Conservation (phyloP, 2,797 vertebrate genomes). For the Sebastiscus albofasciatus region DNA sequence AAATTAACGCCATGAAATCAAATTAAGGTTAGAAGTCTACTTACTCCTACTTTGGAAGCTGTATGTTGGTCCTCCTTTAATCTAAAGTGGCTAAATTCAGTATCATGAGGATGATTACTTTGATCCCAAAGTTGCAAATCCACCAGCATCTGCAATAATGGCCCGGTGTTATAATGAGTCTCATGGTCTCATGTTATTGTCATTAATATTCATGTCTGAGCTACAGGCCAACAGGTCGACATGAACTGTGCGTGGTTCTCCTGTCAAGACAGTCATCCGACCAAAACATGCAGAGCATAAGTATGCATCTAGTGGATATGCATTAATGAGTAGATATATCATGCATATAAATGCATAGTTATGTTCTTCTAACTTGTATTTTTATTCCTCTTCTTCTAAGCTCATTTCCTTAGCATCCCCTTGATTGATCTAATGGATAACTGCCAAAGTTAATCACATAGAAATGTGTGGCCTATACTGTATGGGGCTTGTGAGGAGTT, state of each 20-base stretch:
- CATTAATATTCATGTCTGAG: slow-evolving; percentile 53
- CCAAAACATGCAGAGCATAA: slow-evolving; percentile 21
- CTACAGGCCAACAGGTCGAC: slow-evolving; percentile 39
- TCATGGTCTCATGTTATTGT: slow-evolving; percentile 21
- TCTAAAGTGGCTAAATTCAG: not conserved
- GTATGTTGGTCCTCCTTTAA: not conserved
- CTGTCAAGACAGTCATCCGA: slow-evolving; percentile 34
- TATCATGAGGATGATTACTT: slow-evolving; percentile 8
- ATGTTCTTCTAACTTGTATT: slow-evolving; percentile 7
- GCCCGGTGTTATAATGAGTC: slow-evolving; percentile 38
- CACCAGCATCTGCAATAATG: slow-evolving; percentile 15
- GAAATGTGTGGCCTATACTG: not conserved
- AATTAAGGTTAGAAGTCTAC: not conserved
- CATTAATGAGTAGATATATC: slow-evolving; percentile 30
- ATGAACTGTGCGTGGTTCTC: slow-evolving; percentile 7
- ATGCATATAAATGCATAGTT: slow-evolving; percentile 16
- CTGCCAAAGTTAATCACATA: slow-evolving; percentile 1
- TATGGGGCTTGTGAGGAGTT: not conserved
- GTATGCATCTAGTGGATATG: slow-evolving; percentile 8
- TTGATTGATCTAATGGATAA: not conserved
- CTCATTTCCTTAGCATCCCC: not conserved
- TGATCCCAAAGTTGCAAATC: not conserved
- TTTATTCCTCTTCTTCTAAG: not conserved
- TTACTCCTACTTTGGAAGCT: not conserved
- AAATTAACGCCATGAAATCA: not conserved